These are phyloP conservation scores for Coryphaenoides rupestris DNA, from an alignment of 2,113 vertebrate species.

Conservation along the genomic window DNA sequence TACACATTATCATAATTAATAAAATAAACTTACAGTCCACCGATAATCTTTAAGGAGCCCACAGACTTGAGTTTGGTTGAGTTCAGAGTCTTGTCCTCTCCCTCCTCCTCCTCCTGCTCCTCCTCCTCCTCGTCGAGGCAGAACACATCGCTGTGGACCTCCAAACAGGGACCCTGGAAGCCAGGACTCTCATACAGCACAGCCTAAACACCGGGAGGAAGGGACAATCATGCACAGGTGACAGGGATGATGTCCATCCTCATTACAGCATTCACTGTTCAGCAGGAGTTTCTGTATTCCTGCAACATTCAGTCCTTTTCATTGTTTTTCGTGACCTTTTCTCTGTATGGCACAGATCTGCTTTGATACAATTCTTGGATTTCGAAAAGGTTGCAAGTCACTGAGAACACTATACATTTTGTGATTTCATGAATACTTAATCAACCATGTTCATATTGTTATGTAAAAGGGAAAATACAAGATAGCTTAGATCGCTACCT, in stretches of 20 bases:
- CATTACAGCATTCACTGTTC: neutral
- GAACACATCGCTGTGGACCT: constrained; percentile 79
- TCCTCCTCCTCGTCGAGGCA: constrained; percentile 54
- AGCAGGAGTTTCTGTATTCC: neutral
- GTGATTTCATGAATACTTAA: too few species aligned
- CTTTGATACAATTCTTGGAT: too few species aligned
- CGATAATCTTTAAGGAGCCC: constrained; percentile 85
- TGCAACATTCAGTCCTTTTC: neutral
- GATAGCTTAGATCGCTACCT: too few species aligned
- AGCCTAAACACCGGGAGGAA: constrained; percentile 61
- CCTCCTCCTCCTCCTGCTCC: constrained; percentile 11
- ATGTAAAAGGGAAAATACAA: neutral
- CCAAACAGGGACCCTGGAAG: constrained; percentile 80
- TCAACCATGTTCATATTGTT: too few species aligned
- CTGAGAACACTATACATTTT: too few species aligned
- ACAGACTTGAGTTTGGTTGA: constrained; percentile 57
- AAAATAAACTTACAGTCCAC: constrained; percentile 83
- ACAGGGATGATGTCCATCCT: too few species aligned
- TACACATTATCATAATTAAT: neutral
- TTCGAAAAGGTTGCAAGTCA: too few species aligned
- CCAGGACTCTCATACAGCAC: constrained; percentile 84
- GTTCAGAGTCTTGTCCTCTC: constrained; percentile 19
- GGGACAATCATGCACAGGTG: neutral
- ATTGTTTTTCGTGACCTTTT: neutral
- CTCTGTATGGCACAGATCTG: too few species aligned